Percentiles rank a stretch among this genome's conserved stretches.
Conservation (phyloP, 2,888 invertebrate genomes). For the Alentia gelatinosa region DNA sequence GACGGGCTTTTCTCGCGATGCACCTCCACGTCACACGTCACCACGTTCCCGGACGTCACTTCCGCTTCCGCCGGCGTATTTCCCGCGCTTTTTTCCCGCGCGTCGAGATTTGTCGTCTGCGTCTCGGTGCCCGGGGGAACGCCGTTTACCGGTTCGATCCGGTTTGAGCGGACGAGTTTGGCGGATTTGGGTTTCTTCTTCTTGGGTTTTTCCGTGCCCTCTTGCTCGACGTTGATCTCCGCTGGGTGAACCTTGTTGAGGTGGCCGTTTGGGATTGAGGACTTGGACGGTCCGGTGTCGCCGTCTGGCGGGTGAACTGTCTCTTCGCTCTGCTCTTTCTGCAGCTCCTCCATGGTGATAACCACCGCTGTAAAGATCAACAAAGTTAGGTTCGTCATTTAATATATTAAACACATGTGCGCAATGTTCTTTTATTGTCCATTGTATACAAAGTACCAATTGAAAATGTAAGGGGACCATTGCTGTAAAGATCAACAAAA, state of each 20-base stretch:
- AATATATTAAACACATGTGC: too few relatives aligned
- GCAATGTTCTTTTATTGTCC: too few relatives aligned
- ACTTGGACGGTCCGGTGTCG: neutral
- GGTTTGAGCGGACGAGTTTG: slow-evolving; percentile 6
- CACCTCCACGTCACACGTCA: slow-evolving; percentile 74
- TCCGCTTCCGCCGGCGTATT: neutral
- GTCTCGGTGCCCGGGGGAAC: too few relatives aligned
- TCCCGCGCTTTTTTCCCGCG: neutral
- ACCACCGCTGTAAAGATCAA: neutral
- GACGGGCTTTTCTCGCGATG: slow-evolving; percentile 72
- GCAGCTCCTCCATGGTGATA: slow-evolving; percentile 12
- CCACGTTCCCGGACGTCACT: slow-evolving; percentile 70
- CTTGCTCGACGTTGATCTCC: neutral
- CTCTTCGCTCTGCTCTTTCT: neutral
- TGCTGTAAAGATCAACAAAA: too few relatives aligned
- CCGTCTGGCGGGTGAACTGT: neutral
- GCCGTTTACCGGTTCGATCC: neutral
- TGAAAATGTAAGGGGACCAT: too few relatives aligned
- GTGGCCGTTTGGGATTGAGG: neutral
- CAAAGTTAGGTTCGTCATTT: too few relatives aligned
- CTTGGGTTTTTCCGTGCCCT: neutral
- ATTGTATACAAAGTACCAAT: too few relatives aligned
- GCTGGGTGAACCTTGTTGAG: slow-evolving; percentile 48
- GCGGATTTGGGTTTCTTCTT: neutral
- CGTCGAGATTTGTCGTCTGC: neutral